Base-by-base conservation (phyloP, 2,888 invertebrate genomes). In the Eupithecia pulchellata region DNA sequence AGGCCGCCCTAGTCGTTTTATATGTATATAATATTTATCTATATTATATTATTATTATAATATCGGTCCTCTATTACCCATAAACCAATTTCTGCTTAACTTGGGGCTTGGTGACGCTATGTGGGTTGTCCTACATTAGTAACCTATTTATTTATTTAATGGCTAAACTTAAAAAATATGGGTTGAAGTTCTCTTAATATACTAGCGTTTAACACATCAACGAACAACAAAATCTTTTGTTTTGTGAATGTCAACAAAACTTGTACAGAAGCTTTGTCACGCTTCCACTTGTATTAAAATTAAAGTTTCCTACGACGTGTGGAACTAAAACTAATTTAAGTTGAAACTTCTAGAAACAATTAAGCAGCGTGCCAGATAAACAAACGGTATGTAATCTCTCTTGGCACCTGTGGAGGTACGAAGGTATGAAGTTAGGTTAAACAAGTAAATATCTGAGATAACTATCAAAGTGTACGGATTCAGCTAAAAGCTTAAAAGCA, bases 241-340 rank as follows among this genome's bases (percentile, higher is more conserved):
- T 57, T 14, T 63, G 52, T 39, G 42, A 47, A 42, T 13, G 55
- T 42, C n/a, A 42, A 69, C 52, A 60, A 42, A 66, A 66, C 60
- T 55, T 25, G 20, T n/a, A 4, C 1, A 55, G 55, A 36, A 36
- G 57, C 52, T 71, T 58, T 27, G 63, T 27, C 52, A 67, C 52
- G 30, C 17, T 68, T 11, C 4, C 42, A 32, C 13, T 34, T 57
- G 27, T 68, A 70, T 75, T 66, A 39, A 73, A 68, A 73, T 74
- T 71, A 68, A 76, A 75, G 70, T 79, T 71, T 71, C 70, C 66
- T 70, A 72, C 75, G 78, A 77, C 77, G 79, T 71, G 68, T 72
- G 79, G 81, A 82, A 80, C 76, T 79, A 81, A 85, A 86, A 84
- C 84, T 87, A 88, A 88, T 87, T 86, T 82, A 83, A 85, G 78